phyloP scores from a whole-genome alignment of 2,113 vertebrate species.

The Pipa parva region DNA sequence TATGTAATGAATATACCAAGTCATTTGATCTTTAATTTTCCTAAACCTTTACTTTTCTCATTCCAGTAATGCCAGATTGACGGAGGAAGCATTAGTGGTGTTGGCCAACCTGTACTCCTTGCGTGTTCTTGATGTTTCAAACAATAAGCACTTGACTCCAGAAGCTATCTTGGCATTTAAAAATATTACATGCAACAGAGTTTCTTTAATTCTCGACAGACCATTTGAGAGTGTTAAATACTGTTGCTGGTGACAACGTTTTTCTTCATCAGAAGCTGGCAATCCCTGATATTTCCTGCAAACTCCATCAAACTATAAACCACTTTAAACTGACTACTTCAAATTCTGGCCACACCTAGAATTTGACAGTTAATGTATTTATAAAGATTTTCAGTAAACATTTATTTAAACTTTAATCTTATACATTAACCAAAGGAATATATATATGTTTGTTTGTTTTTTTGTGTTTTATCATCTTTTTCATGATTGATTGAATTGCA shows the following conservation, averaged over 20 bases:
- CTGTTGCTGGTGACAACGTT: slow-evolving; percentile 8
- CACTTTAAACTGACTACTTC: neutral
- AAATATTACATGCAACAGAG: slow-evolving; percentile 28
- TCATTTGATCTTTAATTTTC: neutral
- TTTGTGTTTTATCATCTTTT: neutral
- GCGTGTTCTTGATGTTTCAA: neutral
- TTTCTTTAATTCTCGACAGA: slow-evolving; percentile 19
- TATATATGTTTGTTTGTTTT: neutral
- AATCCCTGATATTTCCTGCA: no score
- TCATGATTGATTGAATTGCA: neutral
- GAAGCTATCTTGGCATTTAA: slow-evolving; percentile 22
- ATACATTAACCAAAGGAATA: neutral
- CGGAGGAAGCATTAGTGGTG: neutral
- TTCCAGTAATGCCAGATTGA: slow-evolving; percentile 23
- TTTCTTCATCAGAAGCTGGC: no score
- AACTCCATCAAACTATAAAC: neutral
- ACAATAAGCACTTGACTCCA: neutral
- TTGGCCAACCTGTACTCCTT: slow-evolving; percentile 7
- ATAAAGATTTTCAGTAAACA: neutral
- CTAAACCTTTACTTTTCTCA: neutral
- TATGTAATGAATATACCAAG: no score
- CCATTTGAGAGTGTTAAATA: slow-evolving; percentile 19
- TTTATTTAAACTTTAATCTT: neutral
- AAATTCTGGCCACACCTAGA: neutral
- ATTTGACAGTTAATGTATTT: neutral